Conservation (phyloP, 92 coral and sea anemone species). For the Palythoa grandis region DNA sequence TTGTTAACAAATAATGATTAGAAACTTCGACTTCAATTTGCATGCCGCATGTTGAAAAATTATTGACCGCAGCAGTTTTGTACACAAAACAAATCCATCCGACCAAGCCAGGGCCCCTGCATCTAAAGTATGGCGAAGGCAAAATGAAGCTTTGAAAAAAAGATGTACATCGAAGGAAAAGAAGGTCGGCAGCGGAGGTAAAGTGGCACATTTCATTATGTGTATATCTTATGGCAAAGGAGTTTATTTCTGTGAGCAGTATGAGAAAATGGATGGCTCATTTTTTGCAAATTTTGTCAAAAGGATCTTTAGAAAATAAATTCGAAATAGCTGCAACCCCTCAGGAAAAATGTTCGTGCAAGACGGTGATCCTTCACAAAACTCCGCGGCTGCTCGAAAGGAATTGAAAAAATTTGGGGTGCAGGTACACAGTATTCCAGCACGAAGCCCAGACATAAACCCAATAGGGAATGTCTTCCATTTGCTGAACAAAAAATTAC, state of each 20-base stretch:
- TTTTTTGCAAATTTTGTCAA: neutral
- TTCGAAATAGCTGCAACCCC: neutral
- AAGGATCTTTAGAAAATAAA: no score
- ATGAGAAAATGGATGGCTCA: slow-evolving; percentile 6
- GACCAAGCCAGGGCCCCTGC: slow-evolving; percentile 45
- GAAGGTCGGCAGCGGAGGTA: slow-evolving; percentile 41
- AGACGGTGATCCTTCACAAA: no score
- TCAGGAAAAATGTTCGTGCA: no score
- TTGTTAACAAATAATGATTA: no score
- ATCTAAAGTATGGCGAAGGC: slow-evolving; percentile 35
- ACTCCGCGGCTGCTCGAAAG: no score
- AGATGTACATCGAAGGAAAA: slow-evolving; percentile 30
- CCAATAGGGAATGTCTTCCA: no score
- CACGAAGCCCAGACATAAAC: no score
- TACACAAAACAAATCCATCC: slow-evolving; percentile 40
- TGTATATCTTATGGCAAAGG: slow-evolving; percentile 37
- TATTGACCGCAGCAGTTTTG: slow-evolving; percentile 31
- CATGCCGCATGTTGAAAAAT: no score
- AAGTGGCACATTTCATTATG: neutral
- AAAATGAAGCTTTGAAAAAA: slow-evolving; percentile 29
- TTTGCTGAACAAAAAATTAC: no score
- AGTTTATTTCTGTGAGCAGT: slow-evolving; percentile 18
- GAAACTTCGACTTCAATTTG: no score
- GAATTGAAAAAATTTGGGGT: no score
- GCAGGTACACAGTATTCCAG: no score